Base-by-base conservation (phyloP, 2,888 invertebrate genomes). In the Seladonia tumulorum region DNA sequence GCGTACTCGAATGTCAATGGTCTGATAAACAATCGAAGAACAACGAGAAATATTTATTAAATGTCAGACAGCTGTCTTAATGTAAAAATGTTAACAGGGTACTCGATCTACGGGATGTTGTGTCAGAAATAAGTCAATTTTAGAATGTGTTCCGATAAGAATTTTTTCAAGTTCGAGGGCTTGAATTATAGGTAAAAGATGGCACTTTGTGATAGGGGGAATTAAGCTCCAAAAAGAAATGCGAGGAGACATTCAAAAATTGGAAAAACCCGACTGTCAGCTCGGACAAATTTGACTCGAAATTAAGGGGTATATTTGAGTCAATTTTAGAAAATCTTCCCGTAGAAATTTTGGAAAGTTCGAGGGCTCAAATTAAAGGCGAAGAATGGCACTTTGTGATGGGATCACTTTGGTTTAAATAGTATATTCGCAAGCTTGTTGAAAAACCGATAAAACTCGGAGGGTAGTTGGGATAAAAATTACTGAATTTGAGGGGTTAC, bases 1-100 rank as follows among this genome's bases (percentile, higher is more conserved):
- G 66, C n/a, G 83, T 72, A 85, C n/a, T 79, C 76, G 86, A 72
- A 87, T 35, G 70, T 75, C 14, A 87, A 73, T 2, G 87, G 83
- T 14, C 87, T 45, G 85, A 14, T 29, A 8, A 66, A 66, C 8
- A 29, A 60, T 18, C 7, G 7, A 29, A 25, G 16, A 63, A 29
- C 29, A 7, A 63, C 25, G 5, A 60, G 12, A n/a, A 12, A 60
- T n/a, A n/a, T 14, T 14, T 53, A 53, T 53, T 22, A 53, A 53
- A 53, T 8, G 10, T 22, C 10, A 53, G 8, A 7, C 8, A 10
- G 8, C 22, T 22, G 8, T 0, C 22, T 0, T 53, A 10, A 53
- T 10, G 8, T 8, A 1, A 53, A 22, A 10, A 22, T 53, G 22
- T 53, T 53, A 53, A 7, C 22, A 22, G 8, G 8, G 10, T 53